phyloP scores from a whole-genome alignment of 35 echinoderm and acorn worm species.

The Apostichopus californicus region DNA sequence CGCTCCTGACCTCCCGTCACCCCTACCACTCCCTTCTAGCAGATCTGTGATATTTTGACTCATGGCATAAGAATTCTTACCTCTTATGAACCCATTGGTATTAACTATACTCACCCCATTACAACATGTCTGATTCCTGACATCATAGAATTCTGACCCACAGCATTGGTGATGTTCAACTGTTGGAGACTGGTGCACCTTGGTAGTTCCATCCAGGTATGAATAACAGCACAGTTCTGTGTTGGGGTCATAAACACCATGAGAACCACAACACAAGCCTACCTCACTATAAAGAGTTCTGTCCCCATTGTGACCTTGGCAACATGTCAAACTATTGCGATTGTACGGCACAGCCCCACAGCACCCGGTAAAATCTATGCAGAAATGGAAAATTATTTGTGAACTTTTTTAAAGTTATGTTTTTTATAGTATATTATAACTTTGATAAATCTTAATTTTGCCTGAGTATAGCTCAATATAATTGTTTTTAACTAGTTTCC shows the following conservation, averaged over 20 bases:
- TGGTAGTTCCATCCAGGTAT: background rate
- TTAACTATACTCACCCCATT: background rate
- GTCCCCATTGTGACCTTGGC: background rate
- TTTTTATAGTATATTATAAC: no score
- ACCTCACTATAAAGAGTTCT: background rate
- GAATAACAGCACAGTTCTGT: background rate
- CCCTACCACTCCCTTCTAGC: no score
- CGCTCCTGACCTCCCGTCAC: no score
- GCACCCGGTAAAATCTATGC: background rate
- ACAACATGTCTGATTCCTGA: background rate
- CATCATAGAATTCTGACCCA: slow-evolving; percentile 18
- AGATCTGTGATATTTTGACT: no score
- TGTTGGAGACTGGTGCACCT: background rate
- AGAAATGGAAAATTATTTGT: background rate
- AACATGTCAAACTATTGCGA: background rate
- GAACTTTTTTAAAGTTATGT: no score
- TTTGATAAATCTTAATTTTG: no score
- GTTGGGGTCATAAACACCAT: background rate
- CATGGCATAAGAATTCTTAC: no score
- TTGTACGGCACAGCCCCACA: background rate
- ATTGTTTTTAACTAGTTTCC: no score
- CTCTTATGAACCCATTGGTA: background rate
- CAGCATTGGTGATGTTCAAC: background rate
- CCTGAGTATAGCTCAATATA: no score
- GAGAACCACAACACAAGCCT: background rate